A percentile compares a stretch with the other conserved stretches of the same genome.
phyloP scores from a whole-genome alignment of 2,113 vertebrate genomes.

The Catharus fuscescens region DNA sequence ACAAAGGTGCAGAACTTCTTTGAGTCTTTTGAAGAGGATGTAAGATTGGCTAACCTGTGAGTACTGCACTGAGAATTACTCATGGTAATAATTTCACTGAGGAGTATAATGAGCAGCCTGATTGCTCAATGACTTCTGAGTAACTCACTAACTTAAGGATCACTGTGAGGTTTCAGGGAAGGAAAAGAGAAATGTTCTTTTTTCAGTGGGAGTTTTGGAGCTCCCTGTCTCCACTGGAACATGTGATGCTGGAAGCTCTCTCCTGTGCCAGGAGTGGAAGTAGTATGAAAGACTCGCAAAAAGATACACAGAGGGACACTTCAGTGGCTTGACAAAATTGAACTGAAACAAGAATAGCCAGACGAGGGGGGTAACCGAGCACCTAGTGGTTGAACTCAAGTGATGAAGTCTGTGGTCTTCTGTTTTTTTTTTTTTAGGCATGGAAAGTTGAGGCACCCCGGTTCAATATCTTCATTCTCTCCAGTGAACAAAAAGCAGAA shows the following conservation, averaged over 20 bases:
- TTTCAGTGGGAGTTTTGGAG: not conserved
- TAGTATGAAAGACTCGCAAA: not conserved
- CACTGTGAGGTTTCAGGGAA: not conserved
- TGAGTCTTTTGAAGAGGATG: not conserved
- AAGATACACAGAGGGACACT: not conserved
- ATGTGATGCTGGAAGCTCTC: fast-evolving
- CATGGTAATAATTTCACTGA: not conserved
- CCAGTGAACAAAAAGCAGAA: not conserved
- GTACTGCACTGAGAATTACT: not conserved
- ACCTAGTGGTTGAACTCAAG: not conserved
- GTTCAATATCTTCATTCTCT: not conserved
- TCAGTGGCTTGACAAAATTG: not conserved
- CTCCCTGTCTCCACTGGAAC: not conserved
- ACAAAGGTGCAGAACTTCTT: not conserved
- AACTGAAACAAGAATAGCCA: not conserved
- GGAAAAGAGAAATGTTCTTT: not conserved
- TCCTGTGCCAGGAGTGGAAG: not conserved
- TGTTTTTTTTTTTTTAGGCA: too few relatives aligned
- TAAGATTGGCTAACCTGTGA: not conserved
- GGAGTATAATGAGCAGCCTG: not conserved
- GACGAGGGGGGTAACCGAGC: not conserved
- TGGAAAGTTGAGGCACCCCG: not conserved
- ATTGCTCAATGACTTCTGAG: not conserved
- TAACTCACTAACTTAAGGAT: not conserved
- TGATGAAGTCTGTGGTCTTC: not conserved